Percentiles rank a stretch among this genome's conserved stretches.
Evolutionary conservation across 2,113 vertebrate genomes (phyloP).

Genomic region (Emydura subglobosa): DNA sequence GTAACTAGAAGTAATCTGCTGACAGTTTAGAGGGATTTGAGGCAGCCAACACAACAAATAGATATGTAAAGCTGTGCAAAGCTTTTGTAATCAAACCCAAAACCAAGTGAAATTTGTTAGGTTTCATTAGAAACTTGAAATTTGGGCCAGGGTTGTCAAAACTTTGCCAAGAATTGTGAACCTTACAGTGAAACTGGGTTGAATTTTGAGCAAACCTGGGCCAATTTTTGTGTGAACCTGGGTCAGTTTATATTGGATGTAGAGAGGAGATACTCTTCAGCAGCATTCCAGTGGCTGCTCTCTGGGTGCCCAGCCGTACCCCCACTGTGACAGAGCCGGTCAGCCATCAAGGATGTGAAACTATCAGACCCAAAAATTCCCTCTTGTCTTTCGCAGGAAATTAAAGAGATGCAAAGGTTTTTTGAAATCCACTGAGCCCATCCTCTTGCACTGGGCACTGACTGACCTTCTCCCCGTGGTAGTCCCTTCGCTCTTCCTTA

Average conservation of each 20-base stretch:
- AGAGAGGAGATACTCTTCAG: neutral
- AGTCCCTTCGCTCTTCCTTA: neutral
- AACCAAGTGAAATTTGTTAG: neutral
- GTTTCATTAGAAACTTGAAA: neutral
- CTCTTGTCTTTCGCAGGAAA: neutral
- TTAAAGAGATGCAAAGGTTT: neutral
- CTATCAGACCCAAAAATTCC: neutral
- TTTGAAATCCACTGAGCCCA: neutral
- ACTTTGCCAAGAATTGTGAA: neutral
- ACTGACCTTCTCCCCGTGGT: neutral
- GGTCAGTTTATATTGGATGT: neutral
- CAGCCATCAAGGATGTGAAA: neutral
- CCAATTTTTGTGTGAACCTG: neutral
- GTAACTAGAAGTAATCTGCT: neutral
- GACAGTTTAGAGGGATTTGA: neutral
- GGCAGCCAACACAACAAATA: neutral
- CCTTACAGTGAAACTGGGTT: neutral
- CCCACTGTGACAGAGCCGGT: neutral
- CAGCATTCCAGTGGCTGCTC: neutral
- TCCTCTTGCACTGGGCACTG: neutral
- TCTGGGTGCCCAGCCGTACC: accelerated
- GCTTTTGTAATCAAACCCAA: neutral
- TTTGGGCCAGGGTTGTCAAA: neutral
- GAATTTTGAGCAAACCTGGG: neutral
- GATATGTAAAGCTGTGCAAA: neutral